Conservation (phyloP, 1,140 invertebrate species). For the Probaryconus sp. region DNA sequence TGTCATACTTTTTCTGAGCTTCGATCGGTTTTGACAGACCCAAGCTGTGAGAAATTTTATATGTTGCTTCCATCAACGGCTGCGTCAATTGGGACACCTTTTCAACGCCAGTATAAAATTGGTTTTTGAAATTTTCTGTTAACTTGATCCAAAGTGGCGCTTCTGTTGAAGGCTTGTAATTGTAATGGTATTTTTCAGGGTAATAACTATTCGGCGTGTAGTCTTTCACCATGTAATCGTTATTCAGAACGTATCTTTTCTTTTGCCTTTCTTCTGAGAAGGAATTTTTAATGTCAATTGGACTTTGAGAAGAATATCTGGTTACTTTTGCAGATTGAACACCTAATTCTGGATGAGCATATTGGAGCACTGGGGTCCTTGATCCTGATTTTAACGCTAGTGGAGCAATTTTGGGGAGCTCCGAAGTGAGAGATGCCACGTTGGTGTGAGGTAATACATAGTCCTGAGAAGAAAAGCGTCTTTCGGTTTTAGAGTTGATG, state of each 20-base stretch:
- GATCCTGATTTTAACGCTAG: constrained; percentile 83
- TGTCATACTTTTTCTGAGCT: constrained; percentile 86
- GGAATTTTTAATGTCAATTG: too few relatives aligned
- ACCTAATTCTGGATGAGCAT: constrained; percentile 87
- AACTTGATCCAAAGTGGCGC: constrained; percentile 85
- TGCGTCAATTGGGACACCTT: constrained; percentile 84
- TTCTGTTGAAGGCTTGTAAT: constrained; percentile 73
- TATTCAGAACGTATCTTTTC: constrained; percentile 68
- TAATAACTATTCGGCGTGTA: constrained; percentile 73
- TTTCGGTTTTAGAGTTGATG: too few relatives aligned
- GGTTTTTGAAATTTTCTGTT: constrained; percentile 84
- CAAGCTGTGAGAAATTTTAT: constrained; percentile 86
- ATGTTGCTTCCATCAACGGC: constrained; percentile 86
- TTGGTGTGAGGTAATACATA: too few relatives aligned
- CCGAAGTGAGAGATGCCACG: too few relatives aligned
- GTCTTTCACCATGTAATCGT: constrained; percentile 69
- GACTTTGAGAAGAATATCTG: too few relatives aligned
- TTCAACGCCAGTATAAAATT: constrained; percentile 84
- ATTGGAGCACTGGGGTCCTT: constrained; percentile 85
- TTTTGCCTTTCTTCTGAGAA: constrained; percentile 1
- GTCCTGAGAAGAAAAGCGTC: too few relatives aligned
- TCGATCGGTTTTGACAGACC: constrained; percentile 80
- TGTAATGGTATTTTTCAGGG: constrained; percentile 72
- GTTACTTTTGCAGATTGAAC: constrained; percentile 84
- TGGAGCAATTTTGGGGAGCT: constrained; percentile 73